These are phyloP conservation scores for Delichon dasypus DNA, from an alignment of 2,797 vertebrate genomes.

Conservation along the genomic window DNA sequence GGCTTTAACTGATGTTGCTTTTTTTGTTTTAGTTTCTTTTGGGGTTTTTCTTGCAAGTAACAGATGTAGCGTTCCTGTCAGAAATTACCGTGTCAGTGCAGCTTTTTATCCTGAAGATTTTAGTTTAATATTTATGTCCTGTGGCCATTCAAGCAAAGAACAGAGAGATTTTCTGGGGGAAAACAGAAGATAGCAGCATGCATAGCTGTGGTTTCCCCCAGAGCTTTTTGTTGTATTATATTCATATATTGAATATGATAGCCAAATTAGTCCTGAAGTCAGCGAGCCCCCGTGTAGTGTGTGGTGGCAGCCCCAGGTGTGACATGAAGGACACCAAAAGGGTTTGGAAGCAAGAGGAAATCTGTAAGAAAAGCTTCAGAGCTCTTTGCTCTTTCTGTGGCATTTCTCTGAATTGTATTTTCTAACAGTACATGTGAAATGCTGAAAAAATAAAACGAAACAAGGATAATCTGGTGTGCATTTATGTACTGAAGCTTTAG, in stretches of 20 bases:
- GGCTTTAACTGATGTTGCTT: not conserved
- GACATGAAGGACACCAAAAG: not conserved
- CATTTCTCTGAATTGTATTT: not conserved
- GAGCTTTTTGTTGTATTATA: not conserved
- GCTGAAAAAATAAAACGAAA: not conserved
- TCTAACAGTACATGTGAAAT: not conserved
- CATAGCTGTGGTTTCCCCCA: not conserved
- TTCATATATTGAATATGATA: not conserved
- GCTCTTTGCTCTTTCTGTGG: not conserved
- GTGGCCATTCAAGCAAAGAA: not conserved
- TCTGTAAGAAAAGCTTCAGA: not conserved
- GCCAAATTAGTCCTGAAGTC: not conserved
- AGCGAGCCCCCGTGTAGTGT: accelerated
- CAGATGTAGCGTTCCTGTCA: accelerated
- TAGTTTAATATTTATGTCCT: slow-evolving; percentile 7
- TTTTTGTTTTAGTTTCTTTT: not conserved
- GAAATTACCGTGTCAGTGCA: not conserved
- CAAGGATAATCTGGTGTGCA: not conserved
- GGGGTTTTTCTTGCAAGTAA: not conserved
- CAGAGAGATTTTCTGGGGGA: not conserved
- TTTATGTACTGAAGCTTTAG: not conserved
- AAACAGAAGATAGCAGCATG: not conserved
- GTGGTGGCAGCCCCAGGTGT: not conserved
- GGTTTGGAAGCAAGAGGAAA: not conserved
- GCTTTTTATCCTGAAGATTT: not conserved